A percentile compares a stretch with the other conserved stretches of the same genome.
phyloP scores from a whole-genome alignment of 2,113 vertebrate genomes.

The Gasterosteus aculeatus region DNA sequence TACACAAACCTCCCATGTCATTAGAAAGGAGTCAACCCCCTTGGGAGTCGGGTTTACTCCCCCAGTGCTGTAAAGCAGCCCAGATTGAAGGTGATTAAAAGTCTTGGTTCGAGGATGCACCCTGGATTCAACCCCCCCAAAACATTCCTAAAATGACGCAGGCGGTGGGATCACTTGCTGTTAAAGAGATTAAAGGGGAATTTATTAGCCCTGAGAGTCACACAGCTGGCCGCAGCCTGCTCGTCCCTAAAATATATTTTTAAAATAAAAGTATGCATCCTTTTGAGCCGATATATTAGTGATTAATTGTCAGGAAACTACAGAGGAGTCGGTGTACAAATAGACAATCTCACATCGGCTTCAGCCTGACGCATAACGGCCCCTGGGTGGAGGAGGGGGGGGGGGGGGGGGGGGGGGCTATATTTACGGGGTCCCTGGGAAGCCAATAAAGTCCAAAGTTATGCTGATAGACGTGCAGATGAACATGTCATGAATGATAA shows the following conservation, averaged over 20 bases:
- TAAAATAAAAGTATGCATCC: neutral
- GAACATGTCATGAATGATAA: no score
- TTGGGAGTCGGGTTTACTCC: slow-evolving; percentile 39
- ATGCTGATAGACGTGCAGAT: no score
- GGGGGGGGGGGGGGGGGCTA: no score
- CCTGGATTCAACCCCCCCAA: slow-evolving; percentile 20
- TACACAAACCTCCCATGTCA: slow-evolving; percentile 64
- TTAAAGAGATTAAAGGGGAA: slow-evolving; percentile 8
- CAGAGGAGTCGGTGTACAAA: no score
- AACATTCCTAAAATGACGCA: slow-evolving; percentile 18
- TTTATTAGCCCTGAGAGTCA: neutral
- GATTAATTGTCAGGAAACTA: neutral
- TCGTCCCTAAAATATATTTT: neutral
- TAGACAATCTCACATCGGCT: no score
- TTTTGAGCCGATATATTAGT: neutral
- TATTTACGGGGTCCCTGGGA: no score
- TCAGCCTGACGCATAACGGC: neutral
- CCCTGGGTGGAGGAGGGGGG: no score
- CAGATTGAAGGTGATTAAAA: slow-evolving; percentile 33
- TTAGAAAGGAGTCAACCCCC: slow-evolving; percentile 26
- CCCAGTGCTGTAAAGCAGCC: slow-evolving; percentile 17
- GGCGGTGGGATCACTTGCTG: slow-evolving; percentile 18
- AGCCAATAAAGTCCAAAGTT: neutral
- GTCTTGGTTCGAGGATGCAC: neutral
- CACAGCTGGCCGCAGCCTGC: neutral